Evolutionary conservation across 2,797 vertebrate genomes (phyloP).

Genomic region (Chromis chromis): DNA sequence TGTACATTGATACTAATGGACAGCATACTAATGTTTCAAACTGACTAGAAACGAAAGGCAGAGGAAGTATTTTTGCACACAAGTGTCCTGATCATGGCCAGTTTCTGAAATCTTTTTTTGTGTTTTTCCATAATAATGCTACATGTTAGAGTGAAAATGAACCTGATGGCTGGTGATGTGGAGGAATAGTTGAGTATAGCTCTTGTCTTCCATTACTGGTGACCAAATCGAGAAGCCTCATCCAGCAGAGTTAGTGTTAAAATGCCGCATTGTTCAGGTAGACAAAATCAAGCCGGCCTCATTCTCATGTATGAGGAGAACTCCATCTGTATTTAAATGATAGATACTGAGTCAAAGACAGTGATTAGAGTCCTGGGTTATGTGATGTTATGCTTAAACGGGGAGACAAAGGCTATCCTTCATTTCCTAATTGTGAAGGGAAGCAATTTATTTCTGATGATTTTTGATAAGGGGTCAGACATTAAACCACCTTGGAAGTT

Average conservation of each 20-base stretch:
- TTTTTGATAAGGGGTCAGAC: not conserved
- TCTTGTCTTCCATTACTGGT: conserved; percentile 50
- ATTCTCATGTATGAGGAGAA: conserved; percentile 3
- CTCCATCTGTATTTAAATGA: conserved; percentile 8
- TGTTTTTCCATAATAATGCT: conserved; percentile 10
- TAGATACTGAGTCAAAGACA: not conserved
- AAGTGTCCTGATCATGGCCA: not conserved
- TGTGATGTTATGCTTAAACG: not conserved
- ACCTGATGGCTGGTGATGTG: conserved; percentile 14
- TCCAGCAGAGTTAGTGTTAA: not conserved
- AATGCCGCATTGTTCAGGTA: conserved; percentile 5
- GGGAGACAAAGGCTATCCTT: not conserved
- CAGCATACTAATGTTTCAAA: not conserved
- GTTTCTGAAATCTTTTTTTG: conserved; percentile 8
- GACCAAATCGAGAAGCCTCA: conserved; percentile 20
- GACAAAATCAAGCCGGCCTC: conserved; percentile 9
- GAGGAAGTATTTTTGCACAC: not conserved
- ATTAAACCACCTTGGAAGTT: not conserved
- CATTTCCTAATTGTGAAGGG: not conserved
- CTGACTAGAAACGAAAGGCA: not conserved
- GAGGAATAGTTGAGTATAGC: conserved; percentile 28
- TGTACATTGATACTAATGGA: not conserved
- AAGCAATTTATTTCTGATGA: not conserved
- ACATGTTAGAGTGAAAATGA: conserved; percentile 23
- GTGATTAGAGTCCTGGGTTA: not conserved